These are phyloP conservation scores for Ancistrus triradiatus DNA, from an alignment of 2,113 vertebrate genomes.

Conservation along the genomic window DNA sequence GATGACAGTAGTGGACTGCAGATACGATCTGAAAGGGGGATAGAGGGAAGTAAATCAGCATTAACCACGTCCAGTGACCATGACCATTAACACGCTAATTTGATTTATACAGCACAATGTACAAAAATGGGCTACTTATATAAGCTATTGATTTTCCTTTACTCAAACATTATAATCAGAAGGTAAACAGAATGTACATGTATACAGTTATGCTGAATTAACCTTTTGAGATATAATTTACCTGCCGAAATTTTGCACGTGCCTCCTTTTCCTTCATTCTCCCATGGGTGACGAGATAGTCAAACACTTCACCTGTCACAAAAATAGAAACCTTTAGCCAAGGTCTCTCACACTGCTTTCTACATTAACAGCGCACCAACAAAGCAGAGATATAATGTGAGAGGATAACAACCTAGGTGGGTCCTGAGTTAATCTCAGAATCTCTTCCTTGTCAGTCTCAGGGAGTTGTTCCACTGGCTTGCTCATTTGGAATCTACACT, in stretches of 20 bases:
- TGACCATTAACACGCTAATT: too few relatives aligned
- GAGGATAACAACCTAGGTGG: background rate
- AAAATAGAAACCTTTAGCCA: background rate
- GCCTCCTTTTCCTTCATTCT: conserved; percentile 96
- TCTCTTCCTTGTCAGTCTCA: too few relatives aligned
- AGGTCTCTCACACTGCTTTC: background rate
- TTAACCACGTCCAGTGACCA: too few relatives aligned
- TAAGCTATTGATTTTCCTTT: too few relatives aligned
- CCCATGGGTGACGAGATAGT: conserved; percentile 93
- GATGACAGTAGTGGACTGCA: conserved; percentile 91
- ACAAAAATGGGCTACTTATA: too few relatives aligned
- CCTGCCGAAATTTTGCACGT: conserved; percentile 76
- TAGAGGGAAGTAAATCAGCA: background rate
- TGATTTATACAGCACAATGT: too few relatives aligned
- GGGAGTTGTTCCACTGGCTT: too few relatives aligned
- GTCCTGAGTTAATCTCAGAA: too few relatives aligned
- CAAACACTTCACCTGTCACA: conserved; percentile 77
- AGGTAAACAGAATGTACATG: too few relatives aligned
- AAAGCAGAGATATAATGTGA: background rate
- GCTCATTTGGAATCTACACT: too few relatives aligned
- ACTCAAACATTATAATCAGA: too few relatives aligned
- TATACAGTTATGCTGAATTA: too few relatives aligned
- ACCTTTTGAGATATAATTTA: conserved; percentile 41
- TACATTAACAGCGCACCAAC: background rate
- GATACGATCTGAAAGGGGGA: conserved; percentile 78